These are phyloP conservation scores for Scaptomyza polygonia DNA, from an alignment of 2,888 invertebrate species.

Conservation along the genomic window DNA sequence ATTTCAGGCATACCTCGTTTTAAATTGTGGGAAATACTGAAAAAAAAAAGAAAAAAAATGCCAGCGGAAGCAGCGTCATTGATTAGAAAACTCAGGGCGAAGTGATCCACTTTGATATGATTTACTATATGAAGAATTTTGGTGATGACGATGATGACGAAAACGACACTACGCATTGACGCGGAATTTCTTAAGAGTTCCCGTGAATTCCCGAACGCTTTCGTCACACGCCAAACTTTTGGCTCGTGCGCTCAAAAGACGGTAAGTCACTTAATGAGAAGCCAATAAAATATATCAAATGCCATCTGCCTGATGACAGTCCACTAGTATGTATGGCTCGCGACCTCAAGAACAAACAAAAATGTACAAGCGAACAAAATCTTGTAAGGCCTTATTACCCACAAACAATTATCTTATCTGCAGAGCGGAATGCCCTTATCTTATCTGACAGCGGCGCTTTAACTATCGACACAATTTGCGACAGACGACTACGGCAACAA, in stretches of 20 bases:
- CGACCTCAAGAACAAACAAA: neutral
- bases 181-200: slow-evolving; percentile 36
- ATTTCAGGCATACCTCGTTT: slow-evolving; percentile 37
- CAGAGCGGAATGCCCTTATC: slow-evolving; percentile 37
- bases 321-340: slow-evolving; percentile 7
- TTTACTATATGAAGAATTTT: slow-evolving; percentile 4
- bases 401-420: slow-evolving; percentile 28
- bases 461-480: slow-evolving; percentile 39
- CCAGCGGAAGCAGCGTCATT: slow-evolving; percentile 53
- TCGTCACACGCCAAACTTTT: slow-evolving; percentile 40
- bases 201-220: slow-evolving; percentile 47
- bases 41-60: too few species aligned
- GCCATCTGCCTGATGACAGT: slow-evolving; percentile 4
- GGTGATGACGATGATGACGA: neutral
- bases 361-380: neutral
- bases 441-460: slow-evolving; percentile 50
- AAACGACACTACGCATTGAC: slow-evolving; percentile 22
- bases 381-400: slow-evolving; percentile 3
- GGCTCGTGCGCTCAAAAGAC: neutral
- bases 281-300: slow-evolving; percentile 9
- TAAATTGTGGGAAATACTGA: neutral
- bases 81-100: slow-evolving; percentile 34
- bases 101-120: slow-evolving; percentile 47
- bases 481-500: slow-evolving; percentile 35
- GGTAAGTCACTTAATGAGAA: slow-evolving; percentile 29